Evolutionary conservation across 2,888 invertebrate genomes (phyloP).

Genomic region (Drosophila melanosoma): DNA sequence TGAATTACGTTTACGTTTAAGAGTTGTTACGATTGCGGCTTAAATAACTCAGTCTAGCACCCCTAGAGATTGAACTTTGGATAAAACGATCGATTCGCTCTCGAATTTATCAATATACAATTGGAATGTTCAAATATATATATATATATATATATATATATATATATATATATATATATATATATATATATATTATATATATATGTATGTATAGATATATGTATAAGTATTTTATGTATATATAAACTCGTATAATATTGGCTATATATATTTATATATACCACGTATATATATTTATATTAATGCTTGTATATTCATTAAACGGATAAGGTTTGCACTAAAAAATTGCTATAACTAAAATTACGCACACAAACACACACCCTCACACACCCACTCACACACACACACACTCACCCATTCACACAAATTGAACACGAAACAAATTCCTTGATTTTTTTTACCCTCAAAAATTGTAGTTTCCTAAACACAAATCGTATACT

Average conservation of each 20-base stretch:
- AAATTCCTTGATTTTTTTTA: conserved; percentile 30
- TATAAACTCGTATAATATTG: conserved; percentile 51
- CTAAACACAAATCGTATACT: conserved; percentile 48
- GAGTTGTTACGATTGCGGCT: conserved; percentile 39
- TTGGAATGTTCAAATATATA: conserved; percentile 47
- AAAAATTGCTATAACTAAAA: conserved; percentile 48
- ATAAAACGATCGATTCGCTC: conserved; percentile 68
- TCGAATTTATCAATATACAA: conserved; percentile 70
- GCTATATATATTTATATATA: conserved; percentile 42
- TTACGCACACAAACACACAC: conserved; percentile 1
- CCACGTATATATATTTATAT: conserved; percentile 15
- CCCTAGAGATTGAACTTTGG: conserved; percentile 79
- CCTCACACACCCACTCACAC: background rate
- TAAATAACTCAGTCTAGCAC: conserved; percentile 81
- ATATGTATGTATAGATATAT: conserved; percentile 17
- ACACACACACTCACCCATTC: background rate
- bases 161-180: background rate
- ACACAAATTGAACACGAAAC: conserved; percentile 47
- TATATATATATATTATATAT: conserved; percentile 31
- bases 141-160: conserved; percentile 23
- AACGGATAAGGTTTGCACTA: conserved; percentile 48
- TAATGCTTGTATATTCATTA: conserved; percentile 18
- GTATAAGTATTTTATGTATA: conserved; percentile 28
- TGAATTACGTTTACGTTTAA: conserved; percentile 70
- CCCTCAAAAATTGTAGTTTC: background rate